Conservation (phyloP, 2,797 vertebrate species). For the Strix occidentalis region DNA sequence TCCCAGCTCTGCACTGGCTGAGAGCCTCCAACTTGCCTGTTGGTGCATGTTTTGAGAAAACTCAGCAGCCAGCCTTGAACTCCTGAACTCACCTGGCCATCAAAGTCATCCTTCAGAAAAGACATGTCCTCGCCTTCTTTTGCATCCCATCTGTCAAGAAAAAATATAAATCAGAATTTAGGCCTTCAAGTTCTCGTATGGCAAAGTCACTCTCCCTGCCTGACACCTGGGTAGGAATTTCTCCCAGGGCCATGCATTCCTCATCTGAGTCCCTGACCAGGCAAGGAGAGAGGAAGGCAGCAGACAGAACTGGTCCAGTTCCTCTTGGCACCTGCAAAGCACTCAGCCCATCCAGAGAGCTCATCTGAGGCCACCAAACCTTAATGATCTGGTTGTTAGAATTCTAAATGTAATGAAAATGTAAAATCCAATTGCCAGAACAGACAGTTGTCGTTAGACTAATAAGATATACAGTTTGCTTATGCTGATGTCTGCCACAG, state of each 20-base stretch:
- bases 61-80: background rate
- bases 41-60: background rate
- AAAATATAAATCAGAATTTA: background rate
- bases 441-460: background rate
- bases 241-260: background rate
- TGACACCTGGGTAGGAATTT: background rate
- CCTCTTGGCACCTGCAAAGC: background rate
- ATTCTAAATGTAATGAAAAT: background rate
- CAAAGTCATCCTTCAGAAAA: slow-evolving; percentile 62
- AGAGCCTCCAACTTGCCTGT: background rate
- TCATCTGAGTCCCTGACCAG: background rate
- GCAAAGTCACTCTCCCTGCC: background rate
- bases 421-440: background rate
- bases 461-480: background rate
- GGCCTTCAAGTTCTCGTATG: background rate
- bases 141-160: slow-evolving; percentile 84
- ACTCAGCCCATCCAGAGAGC: background rate
- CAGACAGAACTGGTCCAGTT: background rate
- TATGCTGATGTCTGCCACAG: background rate
- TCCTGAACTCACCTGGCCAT: slow-evolving; percentile 62
- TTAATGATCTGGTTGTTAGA: background rate
- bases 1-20: background rate
- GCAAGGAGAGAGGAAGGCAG: background rate
- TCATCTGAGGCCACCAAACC: background rate
- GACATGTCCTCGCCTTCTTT: slow-evolving; percentile 79